phyloP scores from a whole-genome alignment of 1,140 invertebrate species.

The Rhyacophila brunnea region DNA sequence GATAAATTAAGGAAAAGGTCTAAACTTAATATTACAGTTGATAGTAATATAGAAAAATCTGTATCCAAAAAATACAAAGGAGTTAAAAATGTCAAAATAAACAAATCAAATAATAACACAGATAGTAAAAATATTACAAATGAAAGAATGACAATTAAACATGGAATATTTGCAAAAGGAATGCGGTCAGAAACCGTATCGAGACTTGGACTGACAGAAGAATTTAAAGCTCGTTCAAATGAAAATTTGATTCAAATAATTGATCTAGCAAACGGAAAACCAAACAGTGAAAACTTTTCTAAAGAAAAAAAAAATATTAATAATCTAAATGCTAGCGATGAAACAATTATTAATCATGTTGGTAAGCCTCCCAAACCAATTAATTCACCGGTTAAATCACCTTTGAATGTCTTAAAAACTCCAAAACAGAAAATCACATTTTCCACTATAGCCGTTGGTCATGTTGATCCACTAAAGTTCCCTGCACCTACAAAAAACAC shows the following conservation, averaged over 20 bases:
- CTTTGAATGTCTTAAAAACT: conserved; percentile 1
- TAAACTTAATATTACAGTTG: not conserved
- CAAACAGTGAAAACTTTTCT: not conserved
- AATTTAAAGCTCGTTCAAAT: conserved; percentile 26
- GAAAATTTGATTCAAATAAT: conserved; percentile 31
- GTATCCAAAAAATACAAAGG: not conserved
- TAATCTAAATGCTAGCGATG: too few relatives aligned
- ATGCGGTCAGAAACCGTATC: conserved; percentile 43
- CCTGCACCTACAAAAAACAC: conserved; percentile 4
- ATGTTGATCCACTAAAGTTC: conserved; percentile 17
- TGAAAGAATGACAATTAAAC: conserved; percentile 21
- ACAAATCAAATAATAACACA: not conserved
- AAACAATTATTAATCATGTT: too few relatives aligned
- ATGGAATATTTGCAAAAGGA: conserved; percentile 39
- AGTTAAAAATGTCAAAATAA: not conserved
- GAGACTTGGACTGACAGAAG: conserved; percentile 35
- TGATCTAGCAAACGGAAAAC: conserved; percentile 16
- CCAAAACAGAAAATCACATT: not conserved
- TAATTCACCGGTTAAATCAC: not conserved
- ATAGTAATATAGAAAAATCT: not conserved
- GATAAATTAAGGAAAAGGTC: conserved; percentile 42
- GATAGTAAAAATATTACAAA: conserved; percentile 29
- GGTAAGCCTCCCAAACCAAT: not conserved
- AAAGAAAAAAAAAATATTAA: too few relatives aligned
- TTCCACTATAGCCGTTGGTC: conserved; percentile 3